Evolutionary conservation across 2,113 vertebrate species (phyloP).

Genomic region (Tenebrosternarchus preto): DNA sequence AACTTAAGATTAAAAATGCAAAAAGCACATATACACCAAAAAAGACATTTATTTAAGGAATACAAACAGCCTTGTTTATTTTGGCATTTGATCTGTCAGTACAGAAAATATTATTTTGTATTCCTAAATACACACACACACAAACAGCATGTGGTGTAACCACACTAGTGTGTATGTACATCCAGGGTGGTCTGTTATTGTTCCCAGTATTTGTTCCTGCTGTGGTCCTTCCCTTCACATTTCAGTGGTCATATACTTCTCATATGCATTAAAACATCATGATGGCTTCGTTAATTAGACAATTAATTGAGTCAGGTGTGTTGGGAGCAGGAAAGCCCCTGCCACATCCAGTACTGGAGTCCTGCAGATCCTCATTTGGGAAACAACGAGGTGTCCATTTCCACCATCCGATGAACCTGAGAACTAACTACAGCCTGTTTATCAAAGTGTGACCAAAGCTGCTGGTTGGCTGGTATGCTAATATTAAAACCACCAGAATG

Average conservation of each 20-base stretch:
- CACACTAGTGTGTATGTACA: neutral
- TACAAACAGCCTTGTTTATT: neutral
- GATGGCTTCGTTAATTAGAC: no score
- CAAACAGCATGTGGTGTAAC: neutral
- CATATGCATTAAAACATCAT: no score
- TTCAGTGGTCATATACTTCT: no score
- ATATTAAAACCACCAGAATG: slow-evolving; percentile 7
- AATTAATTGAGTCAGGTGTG: no score
- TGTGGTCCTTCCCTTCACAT: no score
- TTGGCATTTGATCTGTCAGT: neutral
- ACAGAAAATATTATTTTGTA: neutral
- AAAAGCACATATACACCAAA: no score
- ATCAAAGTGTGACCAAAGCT: neutral
- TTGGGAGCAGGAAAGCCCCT: no score
- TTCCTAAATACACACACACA: neutral
- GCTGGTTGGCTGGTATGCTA: neutral
- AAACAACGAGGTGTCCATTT: neutral
- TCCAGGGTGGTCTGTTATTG: no score
- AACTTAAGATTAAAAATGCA: no score
- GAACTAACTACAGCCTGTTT: neutral
- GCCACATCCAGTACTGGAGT: neutral
- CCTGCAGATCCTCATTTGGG: neutral
- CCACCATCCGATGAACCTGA: neutral
- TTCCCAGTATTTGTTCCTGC: no score
- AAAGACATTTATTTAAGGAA: no score